Conservation (phyloP, 2,113 vertebrate genomes). For the Dicaeum eximium region DNA sequence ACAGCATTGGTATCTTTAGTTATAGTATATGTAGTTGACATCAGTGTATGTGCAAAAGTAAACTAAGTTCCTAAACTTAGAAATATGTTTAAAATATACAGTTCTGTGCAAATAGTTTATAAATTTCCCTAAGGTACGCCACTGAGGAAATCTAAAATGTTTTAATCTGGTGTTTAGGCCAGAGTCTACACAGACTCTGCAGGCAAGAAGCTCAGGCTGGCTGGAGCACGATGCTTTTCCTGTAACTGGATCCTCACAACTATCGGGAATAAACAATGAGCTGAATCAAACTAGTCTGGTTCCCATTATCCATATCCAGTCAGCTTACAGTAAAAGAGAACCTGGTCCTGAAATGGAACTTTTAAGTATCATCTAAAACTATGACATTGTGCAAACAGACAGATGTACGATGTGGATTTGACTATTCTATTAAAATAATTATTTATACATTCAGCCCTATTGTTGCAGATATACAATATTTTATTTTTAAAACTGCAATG, state of each 20-base stretch:
- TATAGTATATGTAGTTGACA: background rate
- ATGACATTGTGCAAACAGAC: rapidly evolving
- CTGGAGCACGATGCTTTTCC: rapidly evolving
- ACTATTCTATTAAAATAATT: background rate
- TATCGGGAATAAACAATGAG: background rate
- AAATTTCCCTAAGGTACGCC: background rate
- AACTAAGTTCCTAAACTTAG: background rate
- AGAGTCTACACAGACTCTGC: background rate
- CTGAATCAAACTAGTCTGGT: background rate
- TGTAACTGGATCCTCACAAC: background rate
- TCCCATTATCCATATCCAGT: background rate
- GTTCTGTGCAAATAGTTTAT: background rate
- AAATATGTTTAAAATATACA: background rate
- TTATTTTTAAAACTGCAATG: background rate
- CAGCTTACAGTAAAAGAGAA: background rate
- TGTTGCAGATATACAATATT: background rate
- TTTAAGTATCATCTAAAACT: background rate
- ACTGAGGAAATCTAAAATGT: background rate
- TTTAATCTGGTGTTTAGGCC: background rate
- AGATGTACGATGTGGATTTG: rapidly evolving
- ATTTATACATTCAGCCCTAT: background rate
- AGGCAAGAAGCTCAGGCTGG: background rate
- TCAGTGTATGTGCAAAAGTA: background rate
- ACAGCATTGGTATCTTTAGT: background rate
- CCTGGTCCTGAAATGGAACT: background rate